Conservation (phyloP, 2,888 invertebrate genomes). For the Microdon myrmicae region DNA sequence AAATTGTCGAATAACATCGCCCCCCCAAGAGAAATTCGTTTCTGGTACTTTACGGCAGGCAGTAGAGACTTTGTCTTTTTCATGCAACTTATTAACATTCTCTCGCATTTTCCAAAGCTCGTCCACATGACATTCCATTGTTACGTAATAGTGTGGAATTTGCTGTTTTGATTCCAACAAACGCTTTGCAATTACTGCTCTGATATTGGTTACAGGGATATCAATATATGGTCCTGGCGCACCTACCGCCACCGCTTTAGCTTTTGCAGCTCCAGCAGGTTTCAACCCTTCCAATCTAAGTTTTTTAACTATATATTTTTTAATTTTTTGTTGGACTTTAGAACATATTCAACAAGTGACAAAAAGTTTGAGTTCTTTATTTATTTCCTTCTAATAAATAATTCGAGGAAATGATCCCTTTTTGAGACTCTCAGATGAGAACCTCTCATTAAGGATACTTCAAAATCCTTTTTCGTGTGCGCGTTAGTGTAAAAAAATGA, state of each 20-base stretch:
- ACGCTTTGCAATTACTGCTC: conserved; percentile 89
- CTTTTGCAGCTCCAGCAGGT: conserved; percentile 58
- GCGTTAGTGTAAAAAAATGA: no score
- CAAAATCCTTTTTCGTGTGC: no score
- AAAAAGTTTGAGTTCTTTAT: no score
- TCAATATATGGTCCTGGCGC: conserved; percentile 71
- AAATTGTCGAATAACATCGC: conserved; percentile 90
- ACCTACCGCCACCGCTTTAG: conserved; percentile 26
- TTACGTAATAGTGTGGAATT: conserved; percentile 97
- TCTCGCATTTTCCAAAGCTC: conserved; percentile 77
- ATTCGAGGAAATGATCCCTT: no score
- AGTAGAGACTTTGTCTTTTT: conserved; percentile 82
- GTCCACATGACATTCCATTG: conserved; percentile 87
- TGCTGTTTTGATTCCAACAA: conserved; percentile 88
- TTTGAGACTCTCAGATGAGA: no score
- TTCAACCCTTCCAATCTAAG: no score
- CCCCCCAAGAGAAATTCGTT: conserved; percentile 96
- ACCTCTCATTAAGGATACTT: no score
- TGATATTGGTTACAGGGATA: conserved; percentile 84
- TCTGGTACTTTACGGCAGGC: conserved; percentile 91
- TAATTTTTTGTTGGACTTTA: no score
- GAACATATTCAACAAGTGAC: no score
- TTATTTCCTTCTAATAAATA: no score
- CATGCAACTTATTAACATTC: conserved; percentile 81
- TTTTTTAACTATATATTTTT: no score